Evolutionary conservation across 2,113 vertebrate species (phyloP).

Genomic region (Hydrochoerus hydrochaeris): DNA sequence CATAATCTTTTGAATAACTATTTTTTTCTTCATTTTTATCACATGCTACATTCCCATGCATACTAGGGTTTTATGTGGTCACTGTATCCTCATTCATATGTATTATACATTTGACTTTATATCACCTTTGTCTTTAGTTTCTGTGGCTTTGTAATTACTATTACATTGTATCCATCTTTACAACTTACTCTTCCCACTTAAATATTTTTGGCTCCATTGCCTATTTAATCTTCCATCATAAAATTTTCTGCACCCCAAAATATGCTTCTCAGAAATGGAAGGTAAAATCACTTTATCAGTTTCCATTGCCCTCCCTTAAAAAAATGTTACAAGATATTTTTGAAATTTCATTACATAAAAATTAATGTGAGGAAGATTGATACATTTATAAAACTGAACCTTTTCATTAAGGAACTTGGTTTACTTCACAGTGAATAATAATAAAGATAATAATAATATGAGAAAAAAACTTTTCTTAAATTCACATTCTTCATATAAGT

Average conservation of each 20-base stretch:
- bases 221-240: neutral
- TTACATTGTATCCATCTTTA: neutral
- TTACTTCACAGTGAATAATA: neutral
- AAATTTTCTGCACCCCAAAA: neutral
- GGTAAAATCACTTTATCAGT: conserved; percentile 5
- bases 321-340: conserved; percentile 8
- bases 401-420: neutral
- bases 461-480: neutral
- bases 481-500: neutral
- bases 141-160: neutral
- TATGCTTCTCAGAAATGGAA: conserved; percentile 7
- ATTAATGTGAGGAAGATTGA: neutral
- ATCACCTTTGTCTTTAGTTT: neutral
- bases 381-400: neutral
- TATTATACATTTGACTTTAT: neutral
- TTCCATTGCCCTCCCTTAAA: neutral
- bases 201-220: neutral
- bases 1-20: neutral
- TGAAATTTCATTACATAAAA: conserved; percentile 6
- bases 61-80: neutral
- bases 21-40: conserved; percentile 2
- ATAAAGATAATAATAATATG: neutral
- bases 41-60: neutral
- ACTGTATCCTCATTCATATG: neutral
- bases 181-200: neutral